Base-by-base conservation (phyloP, 2,888 invertebrate genomes). In the Drosophila tanythrix region DNA sequence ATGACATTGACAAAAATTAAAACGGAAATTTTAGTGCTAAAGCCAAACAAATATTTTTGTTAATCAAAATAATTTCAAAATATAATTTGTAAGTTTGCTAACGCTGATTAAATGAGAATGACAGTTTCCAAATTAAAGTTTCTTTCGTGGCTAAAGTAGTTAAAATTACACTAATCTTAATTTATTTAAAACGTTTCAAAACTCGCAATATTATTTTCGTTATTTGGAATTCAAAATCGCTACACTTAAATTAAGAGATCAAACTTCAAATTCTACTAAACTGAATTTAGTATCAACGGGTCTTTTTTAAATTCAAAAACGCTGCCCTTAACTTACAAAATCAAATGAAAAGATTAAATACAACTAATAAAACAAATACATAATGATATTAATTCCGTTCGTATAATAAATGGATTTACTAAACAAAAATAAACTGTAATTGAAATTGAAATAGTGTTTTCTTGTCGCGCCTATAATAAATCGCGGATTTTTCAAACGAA, bases 401-500 rank as follows among this genome's bases (percentile, higher is more conserved):
- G 57, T 25, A 11, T 21, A 40, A 56, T 52, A 60, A 71, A 76
- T 13, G 18, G 29, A 40, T 55, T 55, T 33, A 18, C 50, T 53
- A 40, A 25, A 33, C 13, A 13, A 50, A 71, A 55, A 63, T 13
- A 51, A 53, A 57, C 50, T 18, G 15, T 29, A 53, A 46, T 43
- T 18, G 11, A 38, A 27, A 18, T n/a, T 7, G 7, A 29, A 13
- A 40, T 60, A 61, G 51, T 80, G 71, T 79, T 81, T 75, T 60
- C 53, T 46, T 63, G 76, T 81, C 89, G 88, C 89, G 89, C 84
- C 90, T 86, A 75, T 81, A 81, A 79, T 89, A 89, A 88, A 83
- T 74, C 66, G 52, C 61, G 73, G 77, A 75, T 71, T 74, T 70
- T 83, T 82, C 81, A 61, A 77, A 74, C 63, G 80, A 79, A 82